Evolutionary conservation across 1,140 invertebrate species (phyloP).

Genomic region (Gryllus bimaculatus): DNA sequence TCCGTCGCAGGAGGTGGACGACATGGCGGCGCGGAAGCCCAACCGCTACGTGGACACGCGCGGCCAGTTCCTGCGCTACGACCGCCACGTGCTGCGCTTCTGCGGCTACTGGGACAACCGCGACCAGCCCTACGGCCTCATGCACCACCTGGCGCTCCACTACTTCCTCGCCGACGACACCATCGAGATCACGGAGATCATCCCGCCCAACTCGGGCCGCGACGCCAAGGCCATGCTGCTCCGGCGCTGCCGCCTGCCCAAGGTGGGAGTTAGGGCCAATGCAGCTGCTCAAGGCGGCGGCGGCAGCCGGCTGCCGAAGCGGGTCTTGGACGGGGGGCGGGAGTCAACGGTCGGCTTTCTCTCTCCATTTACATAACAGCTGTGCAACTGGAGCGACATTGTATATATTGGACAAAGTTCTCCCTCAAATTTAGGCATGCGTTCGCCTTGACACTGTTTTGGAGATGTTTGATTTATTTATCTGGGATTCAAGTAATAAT

Average conservation of each 20-base stretch:
- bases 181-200: constrained; percentile 73
- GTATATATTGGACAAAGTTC: too few species aligned
- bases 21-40: constrained; percentile 42
- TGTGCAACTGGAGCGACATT: too few species aligned
- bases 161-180: constrained; percentile 85
- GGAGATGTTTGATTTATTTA: too few species aligned
- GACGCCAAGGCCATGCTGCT: constrained; percentile 62
- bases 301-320: too few species aligned
- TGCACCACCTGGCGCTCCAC: constrained; percentile 64
- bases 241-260: constrained; percentile 65
- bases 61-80: constrained; percentile 64
- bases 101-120: constrained; percentile 85
- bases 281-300: too few species aligned
- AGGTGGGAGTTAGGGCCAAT: constrained; percentile 38
- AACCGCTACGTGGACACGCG: constrained; percentile 42
- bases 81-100: constrained; percentile 70
- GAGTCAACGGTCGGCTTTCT: too few species aligned
- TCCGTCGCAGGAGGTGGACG: constrained; percentile 21
- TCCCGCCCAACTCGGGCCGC: constrained; percentile 55
- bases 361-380: too few species aligned
- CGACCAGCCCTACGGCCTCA: constrained; percentile 54
- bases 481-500: too few species aligned
- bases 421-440: too few species aligned
- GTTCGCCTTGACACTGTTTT: too few species aligned
- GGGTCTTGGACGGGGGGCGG: too few species aligned